phyloP scores from a whole-genome alignment of 1,140 invertebrate genomes.

The Brachionus calyciflorus region DNA sequence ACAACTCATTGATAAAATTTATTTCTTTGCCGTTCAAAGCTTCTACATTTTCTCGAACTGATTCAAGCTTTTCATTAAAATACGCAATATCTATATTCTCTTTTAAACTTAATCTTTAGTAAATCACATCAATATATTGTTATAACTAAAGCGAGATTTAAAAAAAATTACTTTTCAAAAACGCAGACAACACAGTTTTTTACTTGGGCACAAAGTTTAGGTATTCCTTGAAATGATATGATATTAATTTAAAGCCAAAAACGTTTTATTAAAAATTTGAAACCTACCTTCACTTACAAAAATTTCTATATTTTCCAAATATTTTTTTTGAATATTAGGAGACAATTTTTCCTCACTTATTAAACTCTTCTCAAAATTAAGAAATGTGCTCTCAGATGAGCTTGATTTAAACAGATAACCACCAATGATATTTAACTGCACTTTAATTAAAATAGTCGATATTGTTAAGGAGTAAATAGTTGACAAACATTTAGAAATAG shows the following conservation, averaged over 20 bases:
- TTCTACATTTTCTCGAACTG: background rate
- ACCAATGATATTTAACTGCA: conserved; percentile 2
- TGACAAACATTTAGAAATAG: background rate
- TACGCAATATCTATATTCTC: conserved; percentile 8
- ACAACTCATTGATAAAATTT: background rate
- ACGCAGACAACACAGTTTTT: background rate
- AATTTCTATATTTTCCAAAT: conserved; percentile 41
- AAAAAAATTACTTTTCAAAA: conserved; percentile 15
- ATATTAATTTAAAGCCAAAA: background rate
- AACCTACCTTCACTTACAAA: conserved; percentile 3
- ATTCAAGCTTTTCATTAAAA: conserved; percentile 19
- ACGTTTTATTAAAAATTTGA: too few relatives aligned
- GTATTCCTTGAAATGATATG: background rate
- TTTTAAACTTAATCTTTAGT: background rate
- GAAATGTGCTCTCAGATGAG: background rate
- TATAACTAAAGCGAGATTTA: background rate
- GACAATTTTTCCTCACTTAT: background rate
- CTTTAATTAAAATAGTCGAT: background rate
- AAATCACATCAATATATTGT: background rate
- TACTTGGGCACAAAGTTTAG: background rate
- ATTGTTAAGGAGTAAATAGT: background rate
- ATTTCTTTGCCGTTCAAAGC: background rate
- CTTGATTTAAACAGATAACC: conserved; percentile 18
- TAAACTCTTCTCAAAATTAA: too few relatives aligned
- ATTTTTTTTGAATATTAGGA: conserved; percentile 2